phyloP scores from a whole-genome alignment of 2,113 vertebrate species.

The Rhea pennata region DNA sequence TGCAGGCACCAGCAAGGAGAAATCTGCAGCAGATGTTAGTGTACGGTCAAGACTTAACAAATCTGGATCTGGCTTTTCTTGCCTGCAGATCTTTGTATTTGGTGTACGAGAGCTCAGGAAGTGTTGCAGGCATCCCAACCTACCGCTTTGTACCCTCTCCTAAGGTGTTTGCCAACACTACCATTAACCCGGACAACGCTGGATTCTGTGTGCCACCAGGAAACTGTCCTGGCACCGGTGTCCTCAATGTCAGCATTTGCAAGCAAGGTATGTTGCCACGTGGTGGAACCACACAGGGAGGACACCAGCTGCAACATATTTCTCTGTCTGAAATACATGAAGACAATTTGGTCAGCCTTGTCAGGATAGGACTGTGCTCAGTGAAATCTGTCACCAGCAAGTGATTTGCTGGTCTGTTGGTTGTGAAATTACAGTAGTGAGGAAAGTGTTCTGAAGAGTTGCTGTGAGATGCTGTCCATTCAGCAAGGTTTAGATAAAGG shows the following conservation, averaged over 20 bases:
- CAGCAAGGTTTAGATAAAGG: neutral
- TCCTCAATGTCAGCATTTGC: constrained; percentile 90
- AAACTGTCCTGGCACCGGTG: constrained; percentile 88
- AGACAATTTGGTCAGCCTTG: neutral
- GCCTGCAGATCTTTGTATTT: constrained; percentile 86
- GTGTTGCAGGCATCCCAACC: constrained; percentile 80
- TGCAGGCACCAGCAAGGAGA: neutral
- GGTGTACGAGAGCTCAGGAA: constrained; percentile 82
- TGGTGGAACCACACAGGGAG: accelerated
- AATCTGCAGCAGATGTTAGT: neutral
- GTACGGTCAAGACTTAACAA: neutral
- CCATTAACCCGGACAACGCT: constrained; percentile 86
- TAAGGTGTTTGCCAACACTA: constrained; percentile 85
- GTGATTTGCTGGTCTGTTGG: neutral
- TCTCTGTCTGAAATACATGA: neutral
- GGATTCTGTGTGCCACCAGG: constrained; percentile 91
- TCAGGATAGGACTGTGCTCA: neutral
- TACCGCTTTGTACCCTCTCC: constrained; percentile 87
- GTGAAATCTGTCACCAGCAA: neutral
- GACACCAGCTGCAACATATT: neutral
- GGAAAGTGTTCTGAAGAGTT: neutral
- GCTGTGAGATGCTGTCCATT: neutral
- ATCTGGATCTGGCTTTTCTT: neutral
- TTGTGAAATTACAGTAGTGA: neutral
- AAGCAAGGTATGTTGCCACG: constrained; percentile 82